Conservation (phyloP, 2,113 vertebrate genomes). For the Australoheros scitulus region DNA sequence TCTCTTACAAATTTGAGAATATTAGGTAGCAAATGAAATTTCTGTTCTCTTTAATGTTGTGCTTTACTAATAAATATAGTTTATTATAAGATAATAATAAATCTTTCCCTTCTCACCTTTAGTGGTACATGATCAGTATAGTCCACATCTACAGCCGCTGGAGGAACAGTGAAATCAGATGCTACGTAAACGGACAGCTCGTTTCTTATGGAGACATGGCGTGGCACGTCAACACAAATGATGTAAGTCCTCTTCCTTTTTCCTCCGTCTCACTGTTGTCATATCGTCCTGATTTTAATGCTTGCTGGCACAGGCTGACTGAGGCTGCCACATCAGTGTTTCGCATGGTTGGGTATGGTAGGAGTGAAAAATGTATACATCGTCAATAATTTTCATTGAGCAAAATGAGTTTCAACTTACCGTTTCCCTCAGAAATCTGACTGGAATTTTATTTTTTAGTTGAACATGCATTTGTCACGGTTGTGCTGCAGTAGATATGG, state of each 20-base stretch:
- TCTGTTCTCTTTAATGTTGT: background rate
- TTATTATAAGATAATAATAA: background rate
- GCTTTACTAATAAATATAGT: background rate
- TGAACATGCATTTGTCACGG: constrained; percentile 29
- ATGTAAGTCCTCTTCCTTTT: constrained; percentile 82
- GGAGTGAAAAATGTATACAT: background rate
- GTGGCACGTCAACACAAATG: constrained; percentile 98
- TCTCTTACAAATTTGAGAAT: constrained; percentile 30
- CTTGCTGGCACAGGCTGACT: background rate
- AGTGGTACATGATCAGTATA: constrained; percentile 99
- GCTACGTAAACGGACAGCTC: constrained; percentile 97
- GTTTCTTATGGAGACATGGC: constrained; percentile 99
- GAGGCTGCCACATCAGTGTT: background rate
- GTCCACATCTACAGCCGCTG: constrained; percentile 99
- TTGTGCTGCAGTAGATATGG: constrained; percentile 2
- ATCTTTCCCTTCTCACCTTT: constrained; percentile 21
- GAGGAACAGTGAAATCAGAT: constrained; percentile 98
- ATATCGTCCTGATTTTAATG: background rate
- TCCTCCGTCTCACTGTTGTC: background rate
- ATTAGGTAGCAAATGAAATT: constrained; percentile 13
- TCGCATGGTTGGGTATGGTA: background rate
- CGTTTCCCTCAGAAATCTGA: constrained; percentile 27
- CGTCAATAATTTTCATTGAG: constrained; percentile 9
- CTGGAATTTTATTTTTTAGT: constrained; percentile 7
- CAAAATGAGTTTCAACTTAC: constrained; percentile 28